A percentile compares a stretch with the other conserved stretches of the same genome.
Evolutionary conservation across 2,797 vertebrate species (phyloP).

Genomic region (Synanceia verrucosa): DNA sequence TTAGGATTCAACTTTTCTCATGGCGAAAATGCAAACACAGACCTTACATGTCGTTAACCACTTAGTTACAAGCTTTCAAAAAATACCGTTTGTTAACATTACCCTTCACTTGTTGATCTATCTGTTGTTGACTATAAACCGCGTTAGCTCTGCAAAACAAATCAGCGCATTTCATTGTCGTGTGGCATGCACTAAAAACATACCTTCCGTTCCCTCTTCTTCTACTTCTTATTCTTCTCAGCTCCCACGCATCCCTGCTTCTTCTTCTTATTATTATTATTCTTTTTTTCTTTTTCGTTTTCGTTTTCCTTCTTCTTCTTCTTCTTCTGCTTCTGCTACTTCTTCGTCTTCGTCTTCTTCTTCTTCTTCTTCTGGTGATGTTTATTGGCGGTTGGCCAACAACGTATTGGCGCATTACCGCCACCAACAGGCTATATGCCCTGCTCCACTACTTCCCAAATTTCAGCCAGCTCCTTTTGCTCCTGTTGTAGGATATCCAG

Average conservation of each 20-base stretch:
- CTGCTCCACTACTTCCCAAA: too few relatives aligned
- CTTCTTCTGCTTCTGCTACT: too few relatives aligned
- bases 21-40: neutral
- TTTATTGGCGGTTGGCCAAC: too few relatives aligned
- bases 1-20: neutral
- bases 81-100: neutral
- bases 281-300: too few relatives aligned
- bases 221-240: neutral
- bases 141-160: neutral
- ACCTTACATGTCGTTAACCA: neutral
- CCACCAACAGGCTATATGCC: rapidly evolving
- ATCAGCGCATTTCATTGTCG: neutral
- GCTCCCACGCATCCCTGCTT: too few relatives aligned
- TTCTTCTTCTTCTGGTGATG: too few relatives aligned
- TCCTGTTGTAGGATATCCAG: too few relatives aligned
- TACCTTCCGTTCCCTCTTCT: too few relatives aligned
- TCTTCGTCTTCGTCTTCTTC: too few relatives aligned
- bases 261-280: too few relatives aligned
- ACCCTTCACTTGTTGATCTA: neutral
- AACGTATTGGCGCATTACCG: too few relatives aligned
- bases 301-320: neutral
- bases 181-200: neutral
- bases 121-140: neutral
- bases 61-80: neutral
- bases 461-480: too few relatives aligned